Evolutionary conservation across 2,888 invertebrate genomes (phyloP).

Genomic region (Drosophila melanosoma): DNA sequence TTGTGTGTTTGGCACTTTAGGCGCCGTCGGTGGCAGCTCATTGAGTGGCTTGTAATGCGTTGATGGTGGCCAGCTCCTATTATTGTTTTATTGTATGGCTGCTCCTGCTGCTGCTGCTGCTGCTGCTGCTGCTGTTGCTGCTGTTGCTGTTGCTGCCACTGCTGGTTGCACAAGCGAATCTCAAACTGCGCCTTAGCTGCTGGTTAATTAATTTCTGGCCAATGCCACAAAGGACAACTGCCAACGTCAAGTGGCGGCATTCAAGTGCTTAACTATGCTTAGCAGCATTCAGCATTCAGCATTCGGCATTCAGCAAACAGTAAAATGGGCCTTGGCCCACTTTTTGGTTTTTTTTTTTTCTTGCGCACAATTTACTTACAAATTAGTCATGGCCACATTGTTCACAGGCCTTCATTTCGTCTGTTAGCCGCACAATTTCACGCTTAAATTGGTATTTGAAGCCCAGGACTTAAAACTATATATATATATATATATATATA

Average conservation of each 20-base stretch:
- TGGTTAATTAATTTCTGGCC: slow-evolving; percentile 79
- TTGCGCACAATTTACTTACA: slow-evolving; percentile 68
- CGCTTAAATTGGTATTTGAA: slow-evolving; percentile 42
- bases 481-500: slow-evolving; percentile 6
- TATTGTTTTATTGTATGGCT: slow-evolving; percentile 75
- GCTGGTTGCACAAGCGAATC: slow-evolving; percentile 24
- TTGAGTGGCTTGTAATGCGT: slow-evolving; percentile 79
- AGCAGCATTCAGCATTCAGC: slow-evolving; percentile 4
- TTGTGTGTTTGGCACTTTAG: slow-evolving; percentile 71
- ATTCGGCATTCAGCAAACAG: not conserved
- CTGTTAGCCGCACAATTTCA: slow-evolving; percentile 47
- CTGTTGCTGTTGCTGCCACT: not conserved
- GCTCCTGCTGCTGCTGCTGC: slow-evolving; percentile 15
- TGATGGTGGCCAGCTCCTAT: slow-evolving; percentile 62
- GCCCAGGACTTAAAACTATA: slow-evolving; percentile 29
- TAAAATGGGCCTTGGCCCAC: slow-evolving; percentile 30
- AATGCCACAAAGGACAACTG: slow-evolving; percentile 70
- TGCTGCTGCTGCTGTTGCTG: not conserved
- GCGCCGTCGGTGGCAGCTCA: slow-evolving; percentile 78
- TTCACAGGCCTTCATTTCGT: slow-evolving; percentile 15
- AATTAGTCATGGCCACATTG: slow-evolving; percentile 59
- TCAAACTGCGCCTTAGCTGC: slow-evolving; percentile 45
- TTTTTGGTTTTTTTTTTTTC: slow-evolving; percentile 67
- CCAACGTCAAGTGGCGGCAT: slow-evolving; percentile 71
- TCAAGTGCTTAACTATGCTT: slow-evolving; percentile 76